These are phyloP conservation scores for Mythimna ferrago DNA, from an alignment of 2,888 invertebrate genomes.

Conservation along the genomic window DNA sequence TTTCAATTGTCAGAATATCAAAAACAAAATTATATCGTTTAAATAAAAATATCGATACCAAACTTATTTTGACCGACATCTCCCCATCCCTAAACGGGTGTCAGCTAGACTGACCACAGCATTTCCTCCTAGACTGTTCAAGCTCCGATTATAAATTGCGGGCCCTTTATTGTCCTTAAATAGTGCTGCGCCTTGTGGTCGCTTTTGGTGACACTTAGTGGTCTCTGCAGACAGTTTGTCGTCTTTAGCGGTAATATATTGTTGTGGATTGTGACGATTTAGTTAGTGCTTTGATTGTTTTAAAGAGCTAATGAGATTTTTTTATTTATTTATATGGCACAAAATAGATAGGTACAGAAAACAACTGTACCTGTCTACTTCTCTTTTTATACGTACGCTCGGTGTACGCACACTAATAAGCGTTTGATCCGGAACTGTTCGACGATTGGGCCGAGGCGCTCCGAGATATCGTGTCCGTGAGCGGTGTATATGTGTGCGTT, in stretches of 20 bases:
- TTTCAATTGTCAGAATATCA: background rate
- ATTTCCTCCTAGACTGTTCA: conserved; percentile 59
- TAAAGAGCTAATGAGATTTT: background rate
- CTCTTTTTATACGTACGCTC: no score
- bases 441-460: no score
- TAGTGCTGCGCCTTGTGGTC: conserved; percentile 58
- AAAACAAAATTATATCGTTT: background rate
- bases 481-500: no score
- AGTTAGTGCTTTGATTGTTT: conserved; percentile 6
- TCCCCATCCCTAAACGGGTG: conserved; percentile 50
- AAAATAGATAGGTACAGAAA: no score
- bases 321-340: no score
- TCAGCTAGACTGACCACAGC: conserved; percentile 66
- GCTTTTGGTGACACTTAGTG: conserved; percentile 45
- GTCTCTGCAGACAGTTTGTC: conserved; percentile 31
- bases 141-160: conserved; percentile 65
- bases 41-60: conserved; percentile 37
- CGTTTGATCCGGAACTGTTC: no score
- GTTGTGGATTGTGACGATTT: conserved; percentile 27
- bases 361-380: no score
- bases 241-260: conserved; percentile 39
- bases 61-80: background rate
- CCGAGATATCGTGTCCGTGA: no score
- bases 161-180: conserved; percentile 64
- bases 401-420: no score